A percentile compares a stretch with the other conserved stretches of the same genome.
phyloP scores from a whole-genome alignment of 2,113 vertebrate genomes.

The Corythoichthys intestinalis region DNA sequence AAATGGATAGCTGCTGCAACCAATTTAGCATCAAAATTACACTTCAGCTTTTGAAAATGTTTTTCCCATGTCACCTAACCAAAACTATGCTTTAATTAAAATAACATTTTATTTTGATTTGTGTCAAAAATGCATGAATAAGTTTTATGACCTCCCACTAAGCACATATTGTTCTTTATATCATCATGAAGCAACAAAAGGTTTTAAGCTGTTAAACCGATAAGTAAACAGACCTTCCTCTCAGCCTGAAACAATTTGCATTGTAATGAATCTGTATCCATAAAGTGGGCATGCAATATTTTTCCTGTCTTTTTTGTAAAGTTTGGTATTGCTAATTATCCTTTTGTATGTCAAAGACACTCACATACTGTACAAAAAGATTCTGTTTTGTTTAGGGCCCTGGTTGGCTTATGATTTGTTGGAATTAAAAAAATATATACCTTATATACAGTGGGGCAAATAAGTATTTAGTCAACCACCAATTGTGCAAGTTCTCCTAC shows the following conservation, averaged over 20 bases:
- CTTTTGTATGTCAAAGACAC: too few relatives aligned
- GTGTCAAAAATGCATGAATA: neutral
- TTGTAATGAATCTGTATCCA: constrained; percentile 9
- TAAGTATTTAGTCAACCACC: too few relatives aligned
- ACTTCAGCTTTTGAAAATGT: neutral
- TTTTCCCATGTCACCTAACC: neutral
- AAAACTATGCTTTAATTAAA: neutral
- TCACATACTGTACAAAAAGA: too few relatives aligned
- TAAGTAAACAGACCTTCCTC: constrained; percentile 2
- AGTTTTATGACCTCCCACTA: too few relatives aligned
- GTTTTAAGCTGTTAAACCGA: constrained; percentile 10
- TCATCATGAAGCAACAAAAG: constrained; percentile 9
- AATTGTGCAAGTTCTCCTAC: too few relatives aligned
- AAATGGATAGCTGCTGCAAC: neutral
- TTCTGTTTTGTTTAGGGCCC: too few relatives aligned
- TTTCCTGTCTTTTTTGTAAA: too few relatives aligned
- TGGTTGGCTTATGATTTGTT: too few relatives aligned
- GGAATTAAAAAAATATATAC: too few relatives aligned
- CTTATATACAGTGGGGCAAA: too few relatives aligned
- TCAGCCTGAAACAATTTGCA: neutral
- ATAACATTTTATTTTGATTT: neutral
- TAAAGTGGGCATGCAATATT: too few relatives aligned
- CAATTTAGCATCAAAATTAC: neutral
- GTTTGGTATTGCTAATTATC: too few relatives aligned
- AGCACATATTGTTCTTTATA: neutral